Evolutionary conservation across 2,888 invertebrate genomes (phyloP).

Genomic region (Anthrax anthrax): DNA sequence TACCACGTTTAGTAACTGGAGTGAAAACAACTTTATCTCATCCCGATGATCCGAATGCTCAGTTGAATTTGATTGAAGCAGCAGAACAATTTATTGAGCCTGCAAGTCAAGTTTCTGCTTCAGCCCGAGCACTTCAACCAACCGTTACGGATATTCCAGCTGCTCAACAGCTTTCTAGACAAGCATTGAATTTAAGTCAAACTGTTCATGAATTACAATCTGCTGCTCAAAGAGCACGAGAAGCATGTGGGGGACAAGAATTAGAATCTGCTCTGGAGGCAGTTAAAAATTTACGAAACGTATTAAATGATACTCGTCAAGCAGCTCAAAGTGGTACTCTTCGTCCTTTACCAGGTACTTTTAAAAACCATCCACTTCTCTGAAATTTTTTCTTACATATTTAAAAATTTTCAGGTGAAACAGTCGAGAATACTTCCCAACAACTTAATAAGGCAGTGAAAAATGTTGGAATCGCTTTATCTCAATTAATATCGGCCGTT

Average conservation of each 20-base stretch:
- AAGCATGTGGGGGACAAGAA: conserved; percentile 71
- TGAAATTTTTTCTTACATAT: too few relatives aligned
- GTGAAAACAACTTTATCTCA: conserved; percentile 52
- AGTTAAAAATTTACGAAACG: conserved; percentile 62
- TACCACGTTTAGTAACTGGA: conserved; percentile 69
- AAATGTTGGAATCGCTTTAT: conserved; percentile 66
- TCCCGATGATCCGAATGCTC: conserved; percentile 60
- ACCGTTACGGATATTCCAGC: conserved; percentile 65
- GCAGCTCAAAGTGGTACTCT: conserved; percentile 59
- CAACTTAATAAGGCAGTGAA: conserved; percentile 43
- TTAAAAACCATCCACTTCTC: too few relatives aligned
- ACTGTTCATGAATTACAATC: conserved; percentile 38
- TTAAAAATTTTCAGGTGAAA: conserved; percentile 40
- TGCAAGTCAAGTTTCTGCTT: conserved; percentile 53
- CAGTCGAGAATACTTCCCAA: conserved; percentile 41
- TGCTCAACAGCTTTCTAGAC: conserved; percentile 49
- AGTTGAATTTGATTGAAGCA: conserved; percentile 67
- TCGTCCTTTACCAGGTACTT: conserved; percentile 62
- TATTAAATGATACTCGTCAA: conserved; percentile 64
- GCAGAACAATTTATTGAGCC: conserved; percentile 73
- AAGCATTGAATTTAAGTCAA: conserved; percentile 30
- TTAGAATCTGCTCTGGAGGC: conserved; percentile 75
- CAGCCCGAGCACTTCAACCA: conserved; percentile 68
- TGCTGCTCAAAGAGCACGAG: conserved; percentile 50
- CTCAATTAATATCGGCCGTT: conserved; percentile 74